Evolutionary conservation across 2,888 invertebrate genomes (phyloP), one percentile per base, ranked within the genome.

Genomic region (Lepidochrysops patricia): DNA sequence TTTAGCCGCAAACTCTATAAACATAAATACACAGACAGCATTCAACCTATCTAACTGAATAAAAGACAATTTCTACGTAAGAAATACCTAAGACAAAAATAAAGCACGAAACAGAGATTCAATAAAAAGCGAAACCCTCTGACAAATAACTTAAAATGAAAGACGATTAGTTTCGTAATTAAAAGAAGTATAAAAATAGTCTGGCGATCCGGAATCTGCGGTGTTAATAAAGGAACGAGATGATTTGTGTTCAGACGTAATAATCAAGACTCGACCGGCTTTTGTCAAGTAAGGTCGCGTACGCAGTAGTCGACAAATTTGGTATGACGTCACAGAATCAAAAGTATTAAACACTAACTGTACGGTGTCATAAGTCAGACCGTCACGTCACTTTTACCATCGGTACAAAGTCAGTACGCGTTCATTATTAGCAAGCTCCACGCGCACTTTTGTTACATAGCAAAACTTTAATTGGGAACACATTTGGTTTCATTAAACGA

Each of bases 241-340:
- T 66, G 67, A 68, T 70, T 67, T 64, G 66, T 65, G 63, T 60
- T 60, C 61, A 62, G 62, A 60, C 61, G 66, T 65, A 67, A 70
- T 73, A 75, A 74, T 73, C 72, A 73, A 74, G 70, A 70, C 70
- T 66, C 68, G 64, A 68, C 67, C 69, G 73, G 72, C 79, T 78
- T 77, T 82, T 78, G 78, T 81, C 72, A 75, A 76, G 79, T 73
- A 78, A 78, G 9, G 43, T 15, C 13, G 19, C 4, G 43, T 43
- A 23, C 43, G 1, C 9, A 43, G 19, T 19, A 43, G 3, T 19
- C 19, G 43, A 43, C 43, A 43, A 35, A 9, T 6, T 29, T 29
- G 9, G 9, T 29, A 29, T 7, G 7, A 6, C 7, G 29, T 29
- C 7, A 29, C n/a, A n/a, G n/a, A 9, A 9, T 9, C 0, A 9